phyloP scores from a whole-genome alignment of 2,888 invertebrate genomes.

The Drosophila borborema region DNA sequence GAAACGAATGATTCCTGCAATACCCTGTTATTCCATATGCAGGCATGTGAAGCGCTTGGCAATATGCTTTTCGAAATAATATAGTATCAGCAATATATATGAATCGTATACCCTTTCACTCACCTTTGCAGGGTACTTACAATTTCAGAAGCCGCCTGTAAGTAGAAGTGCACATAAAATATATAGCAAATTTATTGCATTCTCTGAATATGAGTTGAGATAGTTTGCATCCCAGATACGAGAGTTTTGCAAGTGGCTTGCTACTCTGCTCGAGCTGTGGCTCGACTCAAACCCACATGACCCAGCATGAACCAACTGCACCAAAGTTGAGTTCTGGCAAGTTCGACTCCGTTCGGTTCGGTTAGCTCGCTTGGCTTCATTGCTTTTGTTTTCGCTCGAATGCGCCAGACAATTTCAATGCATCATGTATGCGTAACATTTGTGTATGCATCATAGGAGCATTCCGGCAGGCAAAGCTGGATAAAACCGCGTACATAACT shows the following conservation, averaged over 20 bases:
- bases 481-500: not conserved
- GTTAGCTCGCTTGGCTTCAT: conserved; percentile 44
- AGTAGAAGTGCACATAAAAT: conserved; percentile 18
- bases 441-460: conserved; percentile 16
- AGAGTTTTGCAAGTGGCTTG: conserved; percentile 50
- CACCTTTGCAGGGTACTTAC: not conserved
- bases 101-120: not conserved
- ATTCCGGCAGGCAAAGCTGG: not conserved
- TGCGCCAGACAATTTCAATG: conserved; percentile 46
- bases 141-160: not conserved
- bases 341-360: conserved; percentile 20
- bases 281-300: not conserved
- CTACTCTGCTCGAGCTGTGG: conserved; percentile 20
- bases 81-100: not conserved
- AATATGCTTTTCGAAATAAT: not conserved
- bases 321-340: conserved; percentile 1
- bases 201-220: conserved; percentile 27
- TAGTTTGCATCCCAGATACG: conserved; percentile 36
- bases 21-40: not conserved
- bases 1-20: not conserved
- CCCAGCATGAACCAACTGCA: not conserved
- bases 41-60: not conserved
- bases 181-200: conserved; percentile 13
- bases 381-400: conserved; percentile 52
- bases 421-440: conserved; percentile 54